Base-by-base conservation (phyloP, 2,113 vertebrate species). In the Opisthocomus hoazin region DNA sequence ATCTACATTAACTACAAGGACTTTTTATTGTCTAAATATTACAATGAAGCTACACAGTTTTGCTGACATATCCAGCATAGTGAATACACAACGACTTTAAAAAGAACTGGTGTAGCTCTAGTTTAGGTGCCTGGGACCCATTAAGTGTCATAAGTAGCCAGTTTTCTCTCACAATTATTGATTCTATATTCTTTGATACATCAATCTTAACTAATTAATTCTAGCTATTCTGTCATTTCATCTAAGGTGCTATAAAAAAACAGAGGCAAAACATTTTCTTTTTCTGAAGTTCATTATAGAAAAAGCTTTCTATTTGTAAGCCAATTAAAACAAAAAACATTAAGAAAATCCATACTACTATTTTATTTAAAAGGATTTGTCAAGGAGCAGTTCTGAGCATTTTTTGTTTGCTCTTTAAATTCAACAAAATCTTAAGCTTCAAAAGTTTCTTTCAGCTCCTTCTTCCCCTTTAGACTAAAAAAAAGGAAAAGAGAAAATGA, bases 1-100 rank as follows among this genome's bases (percentile, higher is more conserved):
- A n/a, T 96, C 93, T 97, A 37, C 94, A 85, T 91, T 93, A 97
- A 87, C 95, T 93, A 76, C 86, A 34, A 95, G 92, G 97, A 95
- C 80, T 96, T 95, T 96, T 97, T 96, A 94, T 87, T 82, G 81
- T 78, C 96, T 97, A 94, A 97, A 96, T 86, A 46, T 89, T 91
- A 43, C 77, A 92, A 90, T 69, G 91, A 97, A 96, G 95, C 69
- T 34, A 22, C 53, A 89, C 90, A 94, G 73, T 93, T 96, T 96
- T 97, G 96, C 97, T 97, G 97, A 97, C 86, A 75, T 26, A 82
- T 56, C 65, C 86, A 95, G 81, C 89, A 83, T 9, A 94, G 70
- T 65, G 84, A 97, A 92, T 86, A 83, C 86, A 95, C 82, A 96
- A 93, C 91, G 95, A 90, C 71, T 96, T 96, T 94, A 87, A 80